Conservation (phyloP, 2,797 vertebrate genomes). For the Coregonus sp. region DNA sequence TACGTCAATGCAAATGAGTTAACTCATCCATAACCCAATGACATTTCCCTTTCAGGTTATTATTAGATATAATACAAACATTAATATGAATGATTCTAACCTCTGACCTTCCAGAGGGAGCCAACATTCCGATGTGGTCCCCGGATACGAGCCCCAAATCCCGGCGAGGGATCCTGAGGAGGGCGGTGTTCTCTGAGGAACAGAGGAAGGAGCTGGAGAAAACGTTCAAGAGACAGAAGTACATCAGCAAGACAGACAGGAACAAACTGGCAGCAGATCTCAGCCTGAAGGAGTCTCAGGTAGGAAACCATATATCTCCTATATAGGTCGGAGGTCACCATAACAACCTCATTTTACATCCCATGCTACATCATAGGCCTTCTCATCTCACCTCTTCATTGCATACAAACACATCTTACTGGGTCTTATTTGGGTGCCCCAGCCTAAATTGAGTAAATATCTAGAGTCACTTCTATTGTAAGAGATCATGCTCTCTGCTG, state of each 20-base stretch:
- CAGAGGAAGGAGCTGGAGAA: conserved; percentile 95
- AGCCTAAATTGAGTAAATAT: not conserved
- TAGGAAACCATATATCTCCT: conserved; percentile 52
- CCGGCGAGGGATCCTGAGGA: conserved; percentile 89
- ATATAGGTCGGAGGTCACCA: not conserved
- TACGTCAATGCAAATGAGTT: not conserved
- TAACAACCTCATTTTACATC: not conserved
- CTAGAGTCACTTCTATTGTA: not conserved
- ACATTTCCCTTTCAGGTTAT: not conserved
- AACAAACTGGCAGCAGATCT: conserved; percentile 91
- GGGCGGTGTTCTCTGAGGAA: conserved; percentile 96
- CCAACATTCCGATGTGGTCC: conserved; percentile 79
- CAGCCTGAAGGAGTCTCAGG: conserved; percentile 95
- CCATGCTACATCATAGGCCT: not conserved
- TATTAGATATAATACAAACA: not conserved
- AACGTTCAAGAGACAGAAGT: conserved; percentile 96
- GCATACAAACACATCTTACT: not conserved
- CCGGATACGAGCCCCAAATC: conserved; percentile 83
- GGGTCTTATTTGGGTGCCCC: not conserved
- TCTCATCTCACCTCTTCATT: not conserved
- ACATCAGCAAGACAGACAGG: conserved; percentile 95
- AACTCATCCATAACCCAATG: not conserved
- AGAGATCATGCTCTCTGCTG: not conserved
- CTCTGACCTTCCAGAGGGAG: conserved; percentile 56
- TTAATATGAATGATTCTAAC: not conserved